A percentile compares a stretch with the other conserved stretches of the same genome.
Conservation (phyloP, 2,888 invertebrate genomes). For the Baronia brevicornis region DNA sequence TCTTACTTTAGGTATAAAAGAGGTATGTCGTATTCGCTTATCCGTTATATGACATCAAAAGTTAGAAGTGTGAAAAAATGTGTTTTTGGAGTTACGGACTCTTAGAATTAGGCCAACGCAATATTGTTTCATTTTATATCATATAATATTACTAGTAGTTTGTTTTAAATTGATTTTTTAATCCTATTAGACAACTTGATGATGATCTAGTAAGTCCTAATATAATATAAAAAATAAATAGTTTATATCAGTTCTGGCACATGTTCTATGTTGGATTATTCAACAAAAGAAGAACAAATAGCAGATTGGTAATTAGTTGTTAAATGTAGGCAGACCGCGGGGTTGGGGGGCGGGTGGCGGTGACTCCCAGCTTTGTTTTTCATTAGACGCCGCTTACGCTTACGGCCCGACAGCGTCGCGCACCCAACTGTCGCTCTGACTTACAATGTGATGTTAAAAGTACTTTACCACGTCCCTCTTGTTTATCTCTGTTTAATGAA, state of each 20-base stretch:
- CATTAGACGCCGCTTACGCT: slow-evolving; percentile 52
- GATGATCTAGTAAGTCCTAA: no score
- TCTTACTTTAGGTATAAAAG: no score
- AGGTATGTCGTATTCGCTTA: no score
- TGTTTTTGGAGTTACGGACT: no score
- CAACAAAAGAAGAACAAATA: slow-evolving; percentile 18
- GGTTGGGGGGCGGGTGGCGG: slow-evolving; percentile 28
- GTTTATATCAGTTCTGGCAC: slow-evolving; percentile 9
- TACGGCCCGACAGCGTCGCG: slow-evolving; percentile 26
- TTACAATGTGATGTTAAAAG: slow-evolving; percentile 4
- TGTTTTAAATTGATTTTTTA: no score
- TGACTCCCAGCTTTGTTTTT: slow-evolving; percentile 54
- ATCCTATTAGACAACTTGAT: no score
- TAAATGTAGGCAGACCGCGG: slow-evolving; percentile 34
- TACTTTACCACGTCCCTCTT: slow-evolving; percentile 11
- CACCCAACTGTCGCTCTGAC: slow-evolving; percentile 13
- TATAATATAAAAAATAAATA: slow-evolving; percentile 11
- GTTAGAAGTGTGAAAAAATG: no score
- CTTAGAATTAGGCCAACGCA: no score
- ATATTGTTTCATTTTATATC: no score
- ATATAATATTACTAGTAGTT: no score
- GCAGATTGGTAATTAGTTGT: slow-evolving; percentile 40
- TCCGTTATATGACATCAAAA: no score
- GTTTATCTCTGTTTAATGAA: slow-evolving; percentile 5
- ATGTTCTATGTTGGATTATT: slow-evolving; percentile 14